Conservation (phyloP, 2,797 vertebrate species). For the Enteromius viviparus region DNA sequence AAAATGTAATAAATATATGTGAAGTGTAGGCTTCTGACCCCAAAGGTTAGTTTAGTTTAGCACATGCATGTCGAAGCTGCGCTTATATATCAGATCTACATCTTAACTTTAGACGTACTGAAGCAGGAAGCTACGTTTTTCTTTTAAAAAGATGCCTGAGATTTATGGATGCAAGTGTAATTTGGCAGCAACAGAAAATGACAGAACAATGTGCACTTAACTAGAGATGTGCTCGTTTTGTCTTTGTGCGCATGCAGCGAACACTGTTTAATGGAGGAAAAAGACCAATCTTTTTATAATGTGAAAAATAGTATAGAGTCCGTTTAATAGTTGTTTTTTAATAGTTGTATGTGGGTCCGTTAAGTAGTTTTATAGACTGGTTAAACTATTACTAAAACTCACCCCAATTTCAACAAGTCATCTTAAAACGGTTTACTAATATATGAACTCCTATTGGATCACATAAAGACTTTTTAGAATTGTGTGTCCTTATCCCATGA, state of each 20-base stretch:
- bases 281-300: background rate
- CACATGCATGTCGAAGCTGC: constrained; percentile 1
- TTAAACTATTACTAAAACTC: background rate
- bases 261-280: background rate
- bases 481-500: background rate
- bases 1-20: constrained; percentile 10
- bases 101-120: background rate
- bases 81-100: background rate
- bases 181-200: background rate
- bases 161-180: background rate
- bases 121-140: background rate
- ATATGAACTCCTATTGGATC: background rate
- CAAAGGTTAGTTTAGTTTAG: constrained; percentile 26
- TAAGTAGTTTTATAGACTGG: background rate
- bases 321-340: background rate
- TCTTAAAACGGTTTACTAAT: background rate
- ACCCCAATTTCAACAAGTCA: background rate
- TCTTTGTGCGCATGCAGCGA: background rate
- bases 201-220: background rate
- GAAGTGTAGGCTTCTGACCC: constrained; percentile 28
- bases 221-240: background rate
- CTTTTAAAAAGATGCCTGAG: background rate
- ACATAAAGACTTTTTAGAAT: background rate
- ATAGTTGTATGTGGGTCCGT: no score
- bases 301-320: background rate